Conservation (phyloP, 2,888 invertebrate genomes). For the Margaritifera margaritifera region DNA sequence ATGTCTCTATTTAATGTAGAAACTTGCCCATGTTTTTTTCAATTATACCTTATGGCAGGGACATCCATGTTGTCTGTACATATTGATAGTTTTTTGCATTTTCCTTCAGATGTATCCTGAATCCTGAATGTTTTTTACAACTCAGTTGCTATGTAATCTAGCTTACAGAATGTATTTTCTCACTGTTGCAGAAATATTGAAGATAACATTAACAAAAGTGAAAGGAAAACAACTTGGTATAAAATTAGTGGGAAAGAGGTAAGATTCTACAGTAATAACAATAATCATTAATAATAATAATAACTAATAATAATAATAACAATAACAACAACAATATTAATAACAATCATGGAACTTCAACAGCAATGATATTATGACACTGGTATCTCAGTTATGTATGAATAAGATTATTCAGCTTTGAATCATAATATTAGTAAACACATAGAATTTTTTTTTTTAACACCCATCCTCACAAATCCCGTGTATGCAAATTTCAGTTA, state of each 20-base stretch:
- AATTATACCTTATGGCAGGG: too few relatives aligned
- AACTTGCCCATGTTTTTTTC: too few relatives aligned
- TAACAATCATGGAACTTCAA: conserved; percentile 13
- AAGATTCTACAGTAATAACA: conserved; percentile 22
- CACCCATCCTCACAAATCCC: too few relatives aligned
- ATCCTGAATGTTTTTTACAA: not conserved
- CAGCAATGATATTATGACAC: conserved; percentile 19
- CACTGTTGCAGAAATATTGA: conserved; percentile 69
- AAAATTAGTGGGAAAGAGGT: conserved; percentile 72
- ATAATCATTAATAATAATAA: not conserved
- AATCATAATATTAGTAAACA: not conserved
- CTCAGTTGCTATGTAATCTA: not conserved
- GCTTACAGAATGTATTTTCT: conserved; percentile 2
- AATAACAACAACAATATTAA: too few relatives aligned
- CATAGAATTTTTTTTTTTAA: too few relatives aligned
- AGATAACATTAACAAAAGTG: conserved; percentile 71
- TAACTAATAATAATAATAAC: too few relatives aligned
- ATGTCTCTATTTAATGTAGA: too few relatives aligned
- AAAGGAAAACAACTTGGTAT: conserved; percentile 73
- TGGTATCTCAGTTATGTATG: conserved; percentile 1
- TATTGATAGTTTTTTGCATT: not conserved
- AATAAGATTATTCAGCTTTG: not conserved
- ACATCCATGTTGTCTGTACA: not conserved
- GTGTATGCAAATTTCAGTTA: too few relatives aligned
- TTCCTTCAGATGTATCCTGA: not conserved